These are phyloP conservation scores for Nemotelus nigrinus DNA, from an alignment of 2,888 invertebrate species.

Conservation along the genomic window DNA sequence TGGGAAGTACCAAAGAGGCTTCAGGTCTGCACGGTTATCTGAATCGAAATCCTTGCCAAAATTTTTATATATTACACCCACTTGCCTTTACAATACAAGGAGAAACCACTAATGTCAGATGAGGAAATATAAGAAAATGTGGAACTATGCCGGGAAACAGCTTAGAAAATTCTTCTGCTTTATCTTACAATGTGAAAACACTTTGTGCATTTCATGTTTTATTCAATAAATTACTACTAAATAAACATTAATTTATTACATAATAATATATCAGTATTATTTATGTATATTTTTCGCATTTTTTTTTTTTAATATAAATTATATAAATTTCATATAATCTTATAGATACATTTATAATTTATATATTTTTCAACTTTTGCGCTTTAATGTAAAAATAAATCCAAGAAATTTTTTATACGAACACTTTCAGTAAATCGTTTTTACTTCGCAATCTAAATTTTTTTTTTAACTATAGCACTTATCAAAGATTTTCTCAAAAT, in stretches of 20 bases:
- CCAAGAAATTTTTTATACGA: conserved; percentile 15
- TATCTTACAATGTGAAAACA: background rate
- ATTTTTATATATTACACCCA: no score
- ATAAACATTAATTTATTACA: conserved; percentile 20
- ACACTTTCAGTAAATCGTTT: conserved; percentile 19
- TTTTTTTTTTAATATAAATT: conserved; percentile 37
- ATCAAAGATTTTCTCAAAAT: background rate
- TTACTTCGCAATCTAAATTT: background rate
- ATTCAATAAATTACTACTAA: conserved; percentile 48
- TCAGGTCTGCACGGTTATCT: no score
- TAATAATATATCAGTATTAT: conserved; percentile 42
- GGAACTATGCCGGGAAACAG: no score
- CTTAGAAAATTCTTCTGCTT: no score
- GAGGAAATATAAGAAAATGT: no score
- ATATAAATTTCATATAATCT: conserved; percentile 19
- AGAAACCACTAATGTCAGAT: no score
- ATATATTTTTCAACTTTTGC: background rate
- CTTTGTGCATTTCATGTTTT: conserved; percentile 39
- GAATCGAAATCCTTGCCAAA: no score
- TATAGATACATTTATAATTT: conserved; percentile 32
- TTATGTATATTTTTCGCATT: conserved; percentile 30
- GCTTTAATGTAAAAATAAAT: conserved; percentile 28
- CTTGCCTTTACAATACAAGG: no score
- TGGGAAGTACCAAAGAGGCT: no score
- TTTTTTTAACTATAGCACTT: background rate